Base-by-base conservation (phyloP, 2,888 invertebrate species). In the Limnephilus marmoratus region DNA sequence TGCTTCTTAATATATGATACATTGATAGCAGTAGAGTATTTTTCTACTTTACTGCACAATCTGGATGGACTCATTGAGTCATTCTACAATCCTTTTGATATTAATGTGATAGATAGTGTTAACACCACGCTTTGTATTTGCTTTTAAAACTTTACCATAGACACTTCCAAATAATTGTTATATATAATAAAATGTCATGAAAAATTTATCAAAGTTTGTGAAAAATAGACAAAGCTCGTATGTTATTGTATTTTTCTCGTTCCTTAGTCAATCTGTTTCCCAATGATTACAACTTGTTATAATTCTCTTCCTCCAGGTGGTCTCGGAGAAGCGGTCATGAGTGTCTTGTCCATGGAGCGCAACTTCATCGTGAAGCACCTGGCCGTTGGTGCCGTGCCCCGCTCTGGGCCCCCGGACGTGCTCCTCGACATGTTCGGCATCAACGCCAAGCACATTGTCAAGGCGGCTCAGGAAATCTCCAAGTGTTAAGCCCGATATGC, bases 291-390 rank as follows among this genome's bases (percentile, higher is more conserved):
- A 18, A 29, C 15, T 13, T 90, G 34, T 90, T 90, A 80, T 45
- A 45, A 45, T 45, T 88, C 85, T 93, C 34, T 91, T 53, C 93
- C 94, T 94, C 3, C 95, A 97, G 98, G 99, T 93, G 99, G 99
- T 90, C 95, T 99, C 91, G 99, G 99, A 93, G 99, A 99, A 95
- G 99, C 99, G 31, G 99, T 99, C 13, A 95, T 98, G 24, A 97
- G 98, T 0, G 98, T 98, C 12, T 96, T 99, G 92, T 97, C 98
- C 2, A 95, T 97, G 94, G 97, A 98, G 94, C 97, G 97, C 3
- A 97, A 97, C 94, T 96, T 98, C 90, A 94, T 97, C 2, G 97
- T 99, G 91, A 97, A 97, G 94, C 98, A 98, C 95, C 95, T 99
- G 94, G 98, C 97, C 94, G 99, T 99, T 49, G 96, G 96, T 13